phyloP scores from a whole-genome alignment of 2,888 invertebrate species.

The Notocelia uddmanniana region DNA sequence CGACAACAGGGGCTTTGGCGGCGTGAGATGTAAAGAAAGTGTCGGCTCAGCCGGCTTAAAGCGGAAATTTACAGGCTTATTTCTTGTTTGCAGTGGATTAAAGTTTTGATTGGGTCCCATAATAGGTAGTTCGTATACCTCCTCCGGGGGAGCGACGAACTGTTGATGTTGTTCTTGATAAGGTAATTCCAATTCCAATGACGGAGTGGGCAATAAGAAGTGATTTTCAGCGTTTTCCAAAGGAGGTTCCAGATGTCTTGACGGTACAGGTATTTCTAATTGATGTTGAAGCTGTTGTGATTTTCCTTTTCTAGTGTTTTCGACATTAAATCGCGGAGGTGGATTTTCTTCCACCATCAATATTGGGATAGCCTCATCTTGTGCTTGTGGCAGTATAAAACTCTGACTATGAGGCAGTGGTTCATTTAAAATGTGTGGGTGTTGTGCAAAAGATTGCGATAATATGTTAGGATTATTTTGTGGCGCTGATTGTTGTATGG shows the following conservation, averaged over 20 bases:
- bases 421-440: constrained; percentile 51
- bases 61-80: constrained; percentile 51
- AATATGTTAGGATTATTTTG: constrained; percentile 51
- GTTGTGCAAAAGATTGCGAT: constrained; percentile 54
- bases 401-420: constrained; percentile 51
- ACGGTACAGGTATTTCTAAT: constrained; percentile 60
- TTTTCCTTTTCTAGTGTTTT: constrained; percentile 57
- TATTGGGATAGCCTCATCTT: constrained; percentile 54
- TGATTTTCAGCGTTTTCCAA: constrained; percentile 68
- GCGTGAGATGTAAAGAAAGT: constrained; percentile 64
- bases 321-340: constrained; percentile 46
- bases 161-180: constrained; percentile 61
- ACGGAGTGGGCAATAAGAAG: constrained; percentile 69
- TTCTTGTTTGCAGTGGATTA: constrained; percentile 41
- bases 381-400: constrained; percentile 48
- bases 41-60: constrained; percentile 65
- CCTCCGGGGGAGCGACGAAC: constrained; percentile 57
- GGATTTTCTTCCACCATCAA: constrained; percentile 52
- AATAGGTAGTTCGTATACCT: constrained; percentile 38
- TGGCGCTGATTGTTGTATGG: constrained; percentile 62
- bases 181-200: constrained; percentile 69
- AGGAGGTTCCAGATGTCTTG: constrained; percentile 71
- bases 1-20: constrained; percentile 64
- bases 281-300: constrained; percentile 49
- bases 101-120: constrained; percentile 44